Percentiles rank a stretch among this genome's conserved stretches.
phyloP scores from a whole-genome alignment of 1,140 invertebrate species.

The Drosophila kanapiae region DNA sequence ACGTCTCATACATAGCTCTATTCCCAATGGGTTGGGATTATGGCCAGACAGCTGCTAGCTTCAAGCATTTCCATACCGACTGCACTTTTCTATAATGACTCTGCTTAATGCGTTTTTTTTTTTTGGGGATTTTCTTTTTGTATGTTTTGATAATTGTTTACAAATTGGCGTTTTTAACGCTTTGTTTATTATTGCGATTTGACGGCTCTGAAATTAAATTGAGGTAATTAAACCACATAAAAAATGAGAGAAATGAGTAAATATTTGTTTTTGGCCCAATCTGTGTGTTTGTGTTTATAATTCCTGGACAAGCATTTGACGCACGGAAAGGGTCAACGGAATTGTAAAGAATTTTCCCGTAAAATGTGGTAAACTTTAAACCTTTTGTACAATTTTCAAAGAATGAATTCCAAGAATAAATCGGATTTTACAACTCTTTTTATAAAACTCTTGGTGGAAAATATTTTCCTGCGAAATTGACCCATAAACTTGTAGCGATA shows the following conservation, averaged over 20 bases:
- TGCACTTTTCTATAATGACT: slow-evolving; percentile 67
- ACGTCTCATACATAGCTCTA: slow-evolving; percentile 29
- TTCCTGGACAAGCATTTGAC: slow-evolving; percentile 37
- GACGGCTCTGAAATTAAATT: slow-evolving; percentile 60
- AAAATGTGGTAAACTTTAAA: neutral
- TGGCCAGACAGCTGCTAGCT: slow-evolving; percentile 60
- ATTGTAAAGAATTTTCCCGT: slow-evolving; percentile 4
- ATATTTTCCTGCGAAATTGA: neutral
- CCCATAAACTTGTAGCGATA: slow-evolving; percentile 32
- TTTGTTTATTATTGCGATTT: slow-evolving; percentile 71
- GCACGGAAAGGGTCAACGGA: slow-evolving; percentile 51
- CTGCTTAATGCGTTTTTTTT: slow-evolving; percentile 35
- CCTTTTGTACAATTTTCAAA: neutral
- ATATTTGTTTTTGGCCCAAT: slow-evolving; percentile 51
- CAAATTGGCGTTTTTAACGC: slow-evolving; percentile 57
- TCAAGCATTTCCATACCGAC: slow-evolving; percentile 30
- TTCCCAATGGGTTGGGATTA: slow-evolving; percentile 24
- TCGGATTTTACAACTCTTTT: neutral
- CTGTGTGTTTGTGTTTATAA: slow-evolving; percentile 30
- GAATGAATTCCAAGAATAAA: neutral
- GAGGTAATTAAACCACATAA: slow-evolving; percentile 63
- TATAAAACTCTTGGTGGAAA: neutral
- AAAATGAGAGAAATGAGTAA: slow-evolving; percentile 40
- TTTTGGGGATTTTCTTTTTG: slow-evolving; percentile 4
- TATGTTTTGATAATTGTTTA: slow-evolving; percentile 67